These are phyloP conservation scores for Coryphaenoides rupestris DNA, from an alignment of 2,113 vertebrate species.

Conservation along the genomic window DNA sequence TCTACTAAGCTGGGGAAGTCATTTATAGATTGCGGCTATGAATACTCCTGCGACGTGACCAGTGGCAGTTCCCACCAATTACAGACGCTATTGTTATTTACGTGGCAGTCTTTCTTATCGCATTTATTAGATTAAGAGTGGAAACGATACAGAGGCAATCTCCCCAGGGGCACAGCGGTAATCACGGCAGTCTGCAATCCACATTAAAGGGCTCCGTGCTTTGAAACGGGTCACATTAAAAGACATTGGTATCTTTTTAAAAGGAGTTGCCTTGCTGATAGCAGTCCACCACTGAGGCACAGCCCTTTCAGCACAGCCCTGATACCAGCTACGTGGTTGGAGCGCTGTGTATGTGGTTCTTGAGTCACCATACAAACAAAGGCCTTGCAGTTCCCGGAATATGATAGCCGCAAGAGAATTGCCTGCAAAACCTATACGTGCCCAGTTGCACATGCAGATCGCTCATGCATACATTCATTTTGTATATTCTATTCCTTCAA, in stretches of 20 bases:
- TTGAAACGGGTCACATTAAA: conserved; percentile 37
- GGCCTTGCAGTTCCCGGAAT: conserved; percentile 24
- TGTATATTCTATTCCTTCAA: no score
- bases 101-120: conserved; percentile 43
- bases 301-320: conserved; percentile 24
- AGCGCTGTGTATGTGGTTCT: no score
- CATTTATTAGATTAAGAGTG: conserved; percentile 61
- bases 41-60: conserved; percentile 69
- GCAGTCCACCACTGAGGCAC: conserved; percentile 5
- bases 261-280: conserved; percentile 59
- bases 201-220: conserved; percentile 49
- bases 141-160: conserved; percentile 9
- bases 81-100: conserved; percentile 30
- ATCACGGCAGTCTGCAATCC: conserved; percentile 44
- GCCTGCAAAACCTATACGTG: no score
- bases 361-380: no score
- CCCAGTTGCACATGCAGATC: no score
- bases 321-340: neutral
- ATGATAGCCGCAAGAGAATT: conserved; percentile 13
- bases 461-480: no score
- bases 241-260: conserved; percentile 45
- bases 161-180: conserved; percentile 29
- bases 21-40: conserved; percentile 71
- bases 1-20: conserved; percentile 66
- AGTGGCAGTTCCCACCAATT: conserved; percentile 69